These are phyloP conservation scores for Eptatretus atami DNA, from an alignment of 2,797 vertebrate genomes.

Conservation along the genomic window DNA sequence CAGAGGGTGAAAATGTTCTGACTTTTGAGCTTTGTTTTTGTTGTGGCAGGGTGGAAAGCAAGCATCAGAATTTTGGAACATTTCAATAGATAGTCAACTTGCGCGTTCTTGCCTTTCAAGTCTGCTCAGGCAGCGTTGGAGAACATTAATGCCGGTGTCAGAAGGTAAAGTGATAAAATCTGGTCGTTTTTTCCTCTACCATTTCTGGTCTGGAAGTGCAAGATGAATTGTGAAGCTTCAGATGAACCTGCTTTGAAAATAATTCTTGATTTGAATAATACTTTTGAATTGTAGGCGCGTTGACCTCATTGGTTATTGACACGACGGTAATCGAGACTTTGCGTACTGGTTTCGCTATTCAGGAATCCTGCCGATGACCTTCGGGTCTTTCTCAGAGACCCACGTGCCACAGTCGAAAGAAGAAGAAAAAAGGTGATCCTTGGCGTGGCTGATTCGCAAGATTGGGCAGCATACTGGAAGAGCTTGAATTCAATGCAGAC, in stretches of 20 bases:
- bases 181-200: no score
- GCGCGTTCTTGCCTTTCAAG: constrained; percentile 52
- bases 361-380: constrained; percentile 63
- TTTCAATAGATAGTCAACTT: constrained; percentile 42
- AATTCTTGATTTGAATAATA: no score
- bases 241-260: no score
- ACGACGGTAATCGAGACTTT: no score
- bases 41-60: constrained; percentile 40
- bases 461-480: constrained; percentile 66
- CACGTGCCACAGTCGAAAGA: constrained; percentile 26
- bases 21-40: neutral
- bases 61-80: constrained; percentile 32
- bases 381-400: constrained; percentile 49
- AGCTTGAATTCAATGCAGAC: constrained; percentile 48
- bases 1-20: neutral
- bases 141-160: constrained; percentile 72
- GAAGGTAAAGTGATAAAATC: constrained; percentile 24
- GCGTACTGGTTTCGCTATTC: neutral
- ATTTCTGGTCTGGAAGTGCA: no score
- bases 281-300: no score
- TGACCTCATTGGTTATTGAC: no score
- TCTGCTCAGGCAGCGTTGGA: constrained; percentile 71
- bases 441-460: constrained; percentile 48
- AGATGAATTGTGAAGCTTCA: no score
- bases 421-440: constrained; percentile 35